Evolutionary conservation across 2,888 invertebrate species (phyloP).

Genomic region (Drosophila emarginata): DNA sequence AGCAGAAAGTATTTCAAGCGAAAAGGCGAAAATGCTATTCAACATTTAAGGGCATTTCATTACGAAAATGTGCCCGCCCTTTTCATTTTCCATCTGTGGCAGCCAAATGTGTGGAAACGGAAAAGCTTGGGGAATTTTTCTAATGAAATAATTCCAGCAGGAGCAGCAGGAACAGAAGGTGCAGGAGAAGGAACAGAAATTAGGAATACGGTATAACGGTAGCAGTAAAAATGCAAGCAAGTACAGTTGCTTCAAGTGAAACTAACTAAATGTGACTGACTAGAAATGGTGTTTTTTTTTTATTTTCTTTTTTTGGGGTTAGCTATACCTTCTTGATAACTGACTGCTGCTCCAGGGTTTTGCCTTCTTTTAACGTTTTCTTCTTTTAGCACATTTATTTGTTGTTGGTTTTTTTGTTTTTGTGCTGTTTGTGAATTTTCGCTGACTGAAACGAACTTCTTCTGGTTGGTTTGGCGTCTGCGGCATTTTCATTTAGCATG

Average conservation of each 20-base stretch:
- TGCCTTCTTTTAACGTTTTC: slow-evolving; percentile 18
- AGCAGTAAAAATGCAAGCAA: slow-evolving; percentile 6
- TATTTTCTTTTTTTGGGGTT: background rate
- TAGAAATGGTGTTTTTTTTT: background rate
- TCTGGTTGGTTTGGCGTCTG: slow-evolving; percentile 73
- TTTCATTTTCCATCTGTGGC: slow-evolving; percentile 24
- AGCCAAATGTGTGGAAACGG: slow-evolving; percentile 48
- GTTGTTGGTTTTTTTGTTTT: background rate
- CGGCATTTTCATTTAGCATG: slow-evolving; percentile 62
- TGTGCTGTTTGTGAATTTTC: slow-evolving; percentile 28
- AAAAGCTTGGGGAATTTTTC: slow-evolving; percentile 53
- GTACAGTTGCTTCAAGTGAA: slow-evolving; percentile 18
- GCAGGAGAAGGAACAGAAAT: background rate
- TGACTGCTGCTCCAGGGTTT: background rate
- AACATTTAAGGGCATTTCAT: slow-evolving; percentile 49
- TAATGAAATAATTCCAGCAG: slow-evolving; percentile 51
- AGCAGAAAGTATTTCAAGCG: slow-evolving; percentile 77
- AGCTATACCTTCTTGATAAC: slow-evolving; percentile 5
- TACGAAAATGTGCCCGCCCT: background rate
- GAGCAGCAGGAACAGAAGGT: slow-evolving; percentile 8
- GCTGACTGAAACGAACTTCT: slow-evolving; percentile 57
- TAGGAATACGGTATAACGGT: background rate
- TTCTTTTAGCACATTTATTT: slow-evolving; percentile 23
- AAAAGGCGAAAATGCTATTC: slow-evolving; percentile 61
- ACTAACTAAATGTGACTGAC: slow-evolving; percentile 8